Evolutionary conservation across 2,888 invertebrate genomes (phyloP), one percentile per base, ranked within the genome.

Genomic region (Lithophane socia): DNA sequence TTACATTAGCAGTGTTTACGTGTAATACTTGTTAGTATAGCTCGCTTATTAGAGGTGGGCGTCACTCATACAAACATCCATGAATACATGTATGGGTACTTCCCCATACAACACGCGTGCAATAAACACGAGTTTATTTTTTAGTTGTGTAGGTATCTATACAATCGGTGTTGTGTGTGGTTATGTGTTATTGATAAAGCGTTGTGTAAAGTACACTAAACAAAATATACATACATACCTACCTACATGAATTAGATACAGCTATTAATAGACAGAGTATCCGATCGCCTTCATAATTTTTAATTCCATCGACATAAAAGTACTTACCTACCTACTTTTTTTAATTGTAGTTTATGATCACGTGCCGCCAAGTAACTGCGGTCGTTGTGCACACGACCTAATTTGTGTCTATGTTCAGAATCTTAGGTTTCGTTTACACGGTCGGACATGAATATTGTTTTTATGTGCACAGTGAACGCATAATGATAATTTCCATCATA

Each of bases 1-100:
- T 86, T 87, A 89, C 79, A 83, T 80, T 65, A 80, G 75, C 73
- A 61, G 76, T 82, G 87, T 83, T 82, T 84, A 85, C 87, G 85
- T 80, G 83, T 85, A 73, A 75, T 76, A 75, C 67, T 79, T 73
- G 87, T 66, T 86, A 79, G 73, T 77, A 79, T 75, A 75, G 64
- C 71, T 87, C 68, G 77, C 66, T 74, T 80, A 85, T 72, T 81
- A 77, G 78, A 79, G 79, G 86, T 86, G 88, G 86, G 86, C 88
- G 89, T 89, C 75, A 80, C 79, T 79, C 82, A 58, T 84, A 77
- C 76, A 82, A 80, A 65, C 72, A 79, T 75, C 76, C 66, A 73
- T 71, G 24, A 81, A 84, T 74, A 71, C 79, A 66, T 77, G 56
- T 73, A 70, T 80, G 66, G 80, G 86, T 83, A 79, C 79, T 85